Evolutionary conservation across 37 sponge, comb jelly and placozoan genomes (phyloP), one percentile per base, ranked within the genome.

Genomic region (Crambe crambe): DNA sequence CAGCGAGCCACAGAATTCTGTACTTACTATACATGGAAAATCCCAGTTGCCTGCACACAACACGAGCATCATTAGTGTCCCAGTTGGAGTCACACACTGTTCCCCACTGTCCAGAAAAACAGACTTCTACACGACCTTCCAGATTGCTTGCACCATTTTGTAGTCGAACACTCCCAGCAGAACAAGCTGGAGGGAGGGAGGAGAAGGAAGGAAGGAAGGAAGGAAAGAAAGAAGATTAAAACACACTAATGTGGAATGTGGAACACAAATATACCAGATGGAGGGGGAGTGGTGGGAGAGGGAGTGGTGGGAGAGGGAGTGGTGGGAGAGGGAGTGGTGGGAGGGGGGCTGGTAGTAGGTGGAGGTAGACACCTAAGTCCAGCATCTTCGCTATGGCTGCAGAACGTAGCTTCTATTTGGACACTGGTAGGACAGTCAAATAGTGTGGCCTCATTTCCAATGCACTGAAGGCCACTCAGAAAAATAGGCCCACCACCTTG

Each of bases 301-400:
- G n/a, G n/a, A n/a, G n/a, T n/a, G n/a, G n/a, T n/a, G n/a, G n/a
- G n/a, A n/a, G n/a, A n/a, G n/a, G n/a, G n/a, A n/a, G n/a, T n/a
- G n/a, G n/a, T n/a, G n/a, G n/a, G n/a, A n/a, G n/a, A n/a, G n/a
- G n/a, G n/a, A n/a, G n/a, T n/a, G n/a, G n/a, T n/a, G n/a, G n/a
- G n/a, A n/a, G n/a, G n/a, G n/a, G n/a, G n/a, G n/a, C n/a, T n/a
- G n/a, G n/a, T n/a, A n/a, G n/a, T n/a, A n/a, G n/a, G n/a, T n/a
- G n/a, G n/a, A n/a, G n/a, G n/a, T n/a, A 17, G 5, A 62, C 78
- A 72, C 2, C 56, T 67, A n/a, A 73, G 63, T 25, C 81, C 77
- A 59, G 74, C 88, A 67, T 87, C 76, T 32, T 87, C 74, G 12
- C 77, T 32, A 41, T 81, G 77, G 3, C 34, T 9, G 54, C 85